These are phyloP conservation scores for Galeopterus variegatus DNA, from an alignment of 2,113 vertebrate genomes.

Conservation along the genomic window DNA sequence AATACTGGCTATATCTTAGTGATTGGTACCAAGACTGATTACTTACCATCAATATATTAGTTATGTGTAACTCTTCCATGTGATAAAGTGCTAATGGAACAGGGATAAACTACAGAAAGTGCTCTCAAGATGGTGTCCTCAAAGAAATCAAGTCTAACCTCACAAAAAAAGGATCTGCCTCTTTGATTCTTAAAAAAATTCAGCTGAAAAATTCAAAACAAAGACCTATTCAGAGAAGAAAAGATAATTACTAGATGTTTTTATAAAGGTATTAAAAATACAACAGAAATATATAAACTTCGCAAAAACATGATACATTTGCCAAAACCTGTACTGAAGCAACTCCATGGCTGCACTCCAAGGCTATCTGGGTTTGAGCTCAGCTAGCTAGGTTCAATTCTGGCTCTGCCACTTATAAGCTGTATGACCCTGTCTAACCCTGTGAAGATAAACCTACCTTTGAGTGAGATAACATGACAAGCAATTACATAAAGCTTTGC, in stretches of 20 bases:
- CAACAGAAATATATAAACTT: neutral
- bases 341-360: neutral
- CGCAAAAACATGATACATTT: slow-evolving; percentile 20
- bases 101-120: neutral
- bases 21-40: neutral
- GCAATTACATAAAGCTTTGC: neutral
- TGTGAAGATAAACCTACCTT: neutral
- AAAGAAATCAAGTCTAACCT: neutral
- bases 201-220: slow-evolving; percentile 4
- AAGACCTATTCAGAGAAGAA: neutral
- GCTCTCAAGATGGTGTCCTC: neutral
- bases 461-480: neutral
- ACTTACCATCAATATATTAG: slow-evolving; percentile 23
- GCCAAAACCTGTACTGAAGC: slow-evolving; percentile 5
- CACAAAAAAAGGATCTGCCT: neutral
- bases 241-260: neutral
- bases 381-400: neutral
- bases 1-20: neutral
- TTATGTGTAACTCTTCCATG: neutral
- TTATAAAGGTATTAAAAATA: neutral
- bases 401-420: neutral
- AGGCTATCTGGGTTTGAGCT: neutral
- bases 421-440: neutral
- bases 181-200: slow-evolving; percentile 33
- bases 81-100: neutral